Conservation (phyloP, 2,797 vertebrate species). For the Dendrocincla fuliginosa region DNA sequence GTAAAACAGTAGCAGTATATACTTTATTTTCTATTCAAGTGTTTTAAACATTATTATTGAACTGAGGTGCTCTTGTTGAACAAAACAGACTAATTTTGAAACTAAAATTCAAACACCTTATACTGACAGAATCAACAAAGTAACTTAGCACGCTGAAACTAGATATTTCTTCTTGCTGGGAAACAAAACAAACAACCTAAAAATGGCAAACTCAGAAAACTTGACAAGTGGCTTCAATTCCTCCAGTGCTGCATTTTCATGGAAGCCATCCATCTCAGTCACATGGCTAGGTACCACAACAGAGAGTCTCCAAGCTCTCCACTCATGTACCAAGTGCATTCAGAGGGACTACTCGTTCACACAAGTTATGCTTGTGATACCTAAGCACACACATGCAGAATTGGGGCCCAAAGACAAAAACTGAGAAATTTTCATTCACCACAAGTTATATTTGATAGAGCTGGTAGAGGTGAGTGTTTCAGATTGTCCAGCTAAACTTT, state of each 20-base stretch:
- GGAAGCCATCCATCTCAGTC: background rate
- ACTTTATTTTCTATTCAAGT: background rate
- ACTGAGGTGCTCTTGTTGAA: background rate
- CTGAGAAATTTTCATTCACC: background rate
- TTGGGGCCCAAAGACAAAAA: background rate
- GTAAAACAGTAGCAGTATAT: background rate
- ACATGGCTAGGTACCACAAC: background rate
- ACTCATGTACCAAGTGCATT: background rate
- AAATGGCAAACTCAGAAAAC: background rate
- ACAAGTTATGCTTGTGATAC: rapidly evolving
- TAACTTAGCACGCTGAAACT: background rate
- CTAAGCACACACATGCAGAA: background rate
- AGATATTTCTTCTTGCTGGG: background rate
- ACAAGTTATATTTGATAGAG: background rate
- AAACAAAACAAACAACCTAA: background rate
- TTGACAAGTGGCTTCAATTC: background rate
- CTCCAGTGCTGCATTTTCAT: background rate
- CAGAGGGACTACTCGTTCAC: background rate
- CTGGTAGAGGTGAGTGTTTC: background rate
- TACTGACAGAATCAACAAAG: rapidly evolving
- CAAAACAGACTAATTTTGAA: background rate
- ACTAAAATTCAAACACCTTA: background rate
- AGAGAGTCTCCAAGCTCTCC: background rate
- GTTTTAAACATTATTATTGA: background rate
- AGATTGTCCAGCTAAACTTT: background rate